Base-by-base conservation (phyloP, 2,888 invertebrate genomes). In the Punctoribates punctum region DNA sequence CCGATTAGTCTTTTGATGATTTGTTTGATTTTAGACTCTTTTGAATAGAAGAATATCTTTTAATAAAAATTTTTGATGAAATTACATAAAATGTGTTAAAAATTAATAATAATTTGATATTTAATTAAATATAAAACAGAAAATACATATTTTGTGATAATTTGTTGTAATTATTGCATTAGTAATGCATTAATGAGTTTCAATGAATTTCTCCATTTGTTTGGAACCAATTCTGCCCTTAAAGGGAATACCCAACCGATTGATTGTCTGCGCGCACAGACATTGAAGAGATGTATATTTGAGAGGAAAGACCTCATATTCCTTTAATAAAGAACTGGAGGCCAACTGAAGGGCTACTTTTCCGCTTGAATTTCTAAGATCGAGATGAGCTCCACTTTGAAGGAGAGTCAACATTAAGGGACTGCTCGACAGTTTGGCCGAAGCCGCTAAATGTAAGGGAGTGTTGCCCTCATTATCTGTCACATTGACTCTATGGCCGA, bases 381-480 rank as follows among this genome's bases (percentile, higher is more conserved):
- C 94, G 78, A 93, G 86, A 85, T 94, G 94, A 0, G 93, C 93
- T 77, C 95, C 96, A 82, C 89, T 88, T 6, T 89, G 86, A 0
- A 96, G 87, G 8, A 97, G 86, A 11, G 88, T 88, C 80, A 88
- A 87, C 0, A 92, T 89, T 60, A 94, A 87, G 62, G 88, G 88
- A 2, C 88, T 86, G 0, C 90, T 89, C 81, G 90, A 90, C 0
- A 90, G 90, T 77, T 90, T 89, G 84, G 90, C 88, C 62, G 81
- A 82, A 78, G 92, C 92, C 0, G 91, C 90, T 78, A 94, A 86
- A 83, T 96, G 96, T 73, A 96, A 87, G 15, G 95, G 91, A 25
- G 94, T 94, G 85, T 94, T 94, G 25, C 92, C 93, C 76, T 89
- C 89, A 74, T 89, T 89, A 84, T 96, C 96, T 1, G 88, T 84